These are phyloP conservation scores for Theristicus caerulescens DNA, from an alignment of 2,113 vertebrate genomes.

Conservation along the genomic window DNA sequence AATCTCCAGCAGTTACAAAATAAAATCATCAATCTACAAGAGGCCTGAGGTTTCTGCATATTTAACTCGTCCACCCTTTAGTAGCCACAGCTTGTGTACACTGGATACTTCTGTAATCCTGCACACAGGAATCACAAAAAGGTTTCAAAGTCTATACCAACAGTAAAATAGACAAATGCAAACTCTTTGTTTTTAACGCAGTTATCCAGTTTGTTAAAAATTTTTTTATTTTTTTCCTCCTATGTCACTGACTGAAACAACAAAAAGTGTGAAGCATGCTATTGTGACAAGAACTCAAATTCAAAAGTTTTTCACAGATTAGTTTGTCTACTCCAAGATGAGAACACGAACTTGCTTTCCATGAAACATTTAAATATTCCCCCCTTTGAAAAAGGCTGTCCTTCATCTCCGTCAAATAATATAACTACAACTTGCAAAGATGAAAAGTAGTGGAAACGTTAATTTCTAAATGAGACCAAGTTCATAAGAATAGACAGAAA, in stretches of 20 bases:
- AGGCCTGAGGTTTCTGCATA: not conserved
- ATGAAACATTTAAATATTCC: not conserved
- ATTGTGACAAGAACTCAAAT: not conserved
- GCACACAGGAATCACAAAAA: not conserved
- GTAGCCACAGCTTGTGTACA: not conserved
- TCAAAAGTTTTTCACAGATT: not conserved
- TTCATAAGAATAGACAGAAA: not conserved
- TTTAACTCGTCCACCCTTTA: not conserved
- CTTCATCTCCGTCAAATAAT: not conserved
- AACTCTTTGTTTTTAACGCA: not conserved
- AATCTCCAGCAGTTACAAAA: conserved; percentile 23
- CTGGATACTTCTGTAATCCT: not conserved
- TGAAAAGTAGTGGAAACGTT: not conserved
- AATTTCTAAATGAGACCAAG: not conserved
- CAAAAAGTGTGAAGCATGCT: not conserved
- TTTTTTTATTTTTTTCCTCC: not conserved
- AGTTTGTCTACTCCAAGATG: not conserved
- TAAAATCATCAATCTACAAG: not conserved
- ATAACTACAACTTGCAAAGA: not conserved
- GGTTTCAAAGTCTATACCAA: not conserved
- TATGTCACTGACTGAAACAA: not conserved
- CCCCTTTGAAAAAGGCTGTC: not conserved
- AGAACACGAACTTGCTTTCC: not conserved
- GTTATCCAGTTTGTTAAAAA: not conserved
- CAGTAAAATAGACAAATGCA: not conserved